Percentiles rank a stretch among this genome's conserved stretches.
Conservation (phyloP, 2,797 vertebrate species). For the Sebastiscus tertius region DNA sequence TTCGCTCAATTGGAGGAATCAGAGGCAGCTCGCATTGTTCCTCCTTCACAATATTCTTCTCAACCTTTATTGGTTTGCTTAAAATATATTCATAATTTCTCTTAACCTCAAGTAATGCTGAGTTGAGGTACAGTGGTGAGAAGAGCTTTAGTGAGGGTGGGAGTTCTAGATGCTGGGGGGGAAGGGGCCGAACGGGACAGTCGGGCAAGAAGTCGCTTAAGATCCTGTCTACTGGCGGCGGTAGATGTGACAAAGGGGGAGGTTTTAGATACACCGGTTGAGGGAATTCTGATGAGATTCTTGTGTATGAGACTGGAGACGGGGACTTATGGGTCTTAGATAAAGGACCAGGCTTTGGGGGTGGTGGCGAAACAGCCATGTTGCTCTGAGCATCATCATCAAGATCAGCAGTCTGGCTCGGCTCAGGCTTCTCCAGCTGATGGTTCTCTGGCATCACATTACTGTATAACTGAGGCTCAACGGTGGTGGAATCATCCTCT, state of each 20-base stretch:
- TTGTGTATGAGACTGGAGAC: neutral
- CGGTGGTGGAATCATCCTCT: neutral
- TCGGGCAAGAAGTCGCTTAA: neutral
- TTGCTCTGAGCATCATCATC: neutral
- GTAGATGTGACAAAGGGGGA: neutral
- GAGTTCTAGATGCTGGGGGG: neutral
- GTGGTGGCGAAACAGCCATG: neutral
- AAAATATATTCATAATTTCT: conserved; percentile 69
- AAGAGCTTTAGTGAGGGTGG: conserved; percentile 55
- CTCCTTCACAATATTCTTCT: conserved; percentile 6
- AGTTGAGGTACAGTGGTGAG: conserved; percentile 65
- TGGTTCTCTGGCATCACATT: neutral
- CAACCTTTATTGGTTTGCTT: neutral
- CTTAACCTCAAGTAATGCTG: conserved; percentile 64
- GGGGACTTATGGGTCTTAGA: too few relatives aligned
- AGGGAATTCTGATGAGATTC: neutral
- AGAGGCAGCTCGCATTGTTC: neutral
- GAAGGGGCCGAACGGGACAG: neutral
- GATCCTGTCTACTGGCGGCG: neutral
- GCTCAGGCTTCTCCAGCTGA: neutral
- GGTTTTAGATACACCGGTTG: neutral
- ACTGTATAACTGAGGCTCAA: neutral
- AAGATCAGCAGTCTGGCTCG: neutral
- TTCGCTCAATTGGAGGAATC: neutral
- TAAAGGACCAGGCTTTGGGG: neutral